A percentile compares a stretch with the other conserved stretches of the same genome.
phyloP scores from a whole-genome alignment of 2,888 invertebrate genomes.

The Phlogophora meticulosa region DNA sequence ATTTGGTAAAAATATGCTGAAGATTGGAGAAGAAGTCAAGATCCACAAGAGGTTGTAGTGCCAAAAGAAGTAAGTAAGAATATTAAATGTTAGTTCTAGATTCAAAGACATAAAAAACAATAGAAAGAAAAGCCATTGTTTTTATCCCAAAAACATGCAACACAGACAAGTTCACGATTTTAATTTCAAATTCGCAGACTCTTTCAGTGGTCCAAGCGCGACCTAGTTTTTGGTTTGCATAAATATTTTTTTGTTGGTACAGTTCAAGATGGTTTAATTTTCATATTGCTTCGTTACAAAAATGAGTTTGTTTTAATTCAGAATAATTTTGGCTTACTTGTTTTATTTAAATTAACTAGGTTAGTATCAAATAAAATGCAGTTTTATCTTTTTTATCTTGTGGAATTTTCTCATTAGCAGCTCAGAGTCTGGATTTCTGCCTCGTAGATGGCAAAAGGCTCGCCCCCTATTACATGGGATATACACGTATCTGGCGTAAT shows the following conservation, averaged over 20 bases:
- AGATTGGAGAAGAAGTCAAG: neutral
- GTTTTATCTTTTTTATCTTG: neutral
- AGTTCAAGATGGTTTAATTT: slow-evolving; percentile 34
- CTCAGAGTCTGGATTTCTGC: too few species aligned
- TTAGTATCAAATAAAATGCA: neutral
- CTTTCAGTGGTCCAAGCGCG: slow-evolving; percentile 31
- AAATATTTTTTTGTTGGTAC: slow-evolving; percentile 36
- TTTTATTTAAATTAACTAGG: neutral
- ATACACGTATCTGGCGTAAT: too few species aligned
- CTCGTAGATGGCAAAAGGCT: too few species aligned
- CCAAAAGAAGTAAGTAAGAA: neutral
- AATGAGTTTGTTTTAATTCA: neutral
- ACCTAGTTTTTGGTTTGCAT: slow-evolving; percentile 37
- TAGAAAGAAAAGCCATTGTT: slow-evolving; percentile 4
- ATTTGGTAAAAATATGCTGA: too few species aligned
- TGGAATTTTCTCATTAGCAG: neutral
- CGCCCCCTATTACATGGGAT: too few species aligned
- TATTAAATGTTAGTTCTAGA: neutral
- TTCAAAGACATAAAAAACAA: neutral
- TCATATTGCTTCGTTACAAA: slow-evolving; percentile 21
- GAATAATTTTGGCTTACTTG: neutral
- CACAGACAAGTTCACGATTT: slow-evolving; percentile 43
- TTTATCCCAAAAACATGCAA: slow-evolving; percentile 10
- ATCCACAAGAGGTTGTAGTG: neutral
- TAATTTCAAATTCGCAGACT: slow-evolving; percentile 56